Evolutionary conservation across 23 tunicate species (phyloP), one percentile per base, ranked within the genome.

Genomic region (Trididemnum clinides): DNA sequence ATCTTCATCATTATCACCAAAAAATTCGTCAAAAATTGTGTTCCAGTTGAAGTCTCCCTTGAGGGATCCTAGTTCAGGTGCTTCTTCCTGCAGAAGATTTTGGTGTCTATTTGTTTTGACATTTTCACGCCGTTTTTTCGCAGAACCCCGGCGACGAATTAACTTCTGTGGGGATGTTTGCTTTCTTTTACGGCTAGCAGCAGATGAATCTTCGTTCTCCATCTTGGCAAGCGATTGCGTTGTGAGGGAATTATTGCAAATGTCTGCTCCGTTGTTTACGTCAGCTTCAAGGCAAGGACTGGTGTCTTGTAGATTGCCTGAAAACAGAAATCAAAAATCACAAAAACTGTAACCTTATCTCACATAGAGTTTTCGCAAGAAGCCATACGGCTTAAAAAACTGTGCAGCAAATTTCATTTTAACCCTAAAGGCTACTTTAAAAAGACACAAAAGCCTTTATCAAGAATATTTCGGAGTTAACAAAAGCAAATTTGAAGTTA

Each of bases 41-140:
- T 76, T 82, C 88, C 90, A 94, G 34, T 85, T 94, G 77, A 89
- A 94, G 50, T 94, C 98, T 12, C 98, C 98, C 77, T 94, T 94
- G 33, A 94, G 84, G 1, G 94, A 94, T 1, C 98, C 98, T 15
- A 94, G 85, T 39, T 94, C 98, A 1, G 98, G 94, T 1, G 98
- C 98, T 82, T 94, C 88, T 51, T 89, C 94, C 49, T 84, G 78
- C 1, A 89, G 76, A 10, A 81, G 80, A 37, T 81, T 88, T 51
- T 27, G 64, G 44, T 76, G 59, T 5, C 34, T 30, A 0, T 34
- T 26, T 1, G 83, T 26, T n/a, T 66, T 50, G 77, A 21, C 20
- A 33, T 80, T 64, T 30, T 85, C 33, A 3, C 81, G 71, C 50
- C 77, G 76, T 57, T 64, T 51, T 6, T 19, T 37, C 3, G 27